A percentile compares a stretch with the other conserved stretches of the same genome.
Evolutionary conservation across 2,797 vertebrate species (phyloP).

Genomic region (Hirundo rustica): DNA sequence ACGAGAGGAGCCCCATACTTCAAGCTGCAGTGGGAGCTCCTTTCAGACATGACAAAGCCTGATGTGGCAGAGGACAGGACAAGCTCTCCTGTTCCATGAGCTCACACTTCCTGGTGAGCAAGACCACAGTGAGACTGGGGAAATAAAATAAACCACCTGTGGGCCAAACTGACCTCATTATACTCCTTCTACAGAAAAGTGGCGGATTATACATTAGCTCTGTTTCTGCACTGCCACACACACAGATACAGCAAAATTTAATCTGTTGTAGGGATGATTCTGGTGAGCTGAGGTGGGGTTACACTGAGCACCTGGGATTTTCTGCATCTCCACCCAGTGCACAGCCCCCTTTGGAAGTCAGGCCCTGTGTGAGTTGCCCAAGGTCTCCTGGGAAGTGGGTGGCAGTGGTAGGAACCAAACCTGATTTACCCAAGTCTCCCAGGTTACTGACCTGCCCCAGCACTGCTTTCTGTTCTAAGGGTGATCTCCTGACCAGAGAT

Average conservation of each 20-base stretch:
- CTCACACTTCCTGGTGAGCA: not conserved
- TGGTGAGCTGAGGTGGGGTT: not conserved
- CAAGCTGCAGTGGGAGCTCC: not conserved
- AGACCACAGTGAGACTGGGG: not conserved
- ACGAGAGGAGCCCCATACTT: not conserved
- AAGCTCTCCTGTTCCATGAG: not conserved
- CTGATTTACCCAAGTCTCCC: not conserved
- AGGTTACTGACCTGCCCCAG: not conserved
- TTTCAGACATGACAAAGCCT: not conserved
- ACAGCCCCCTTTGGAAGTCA: not conserved
- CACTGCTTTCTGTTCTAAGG: not conserved
- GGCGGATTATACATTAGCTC: not conserved
- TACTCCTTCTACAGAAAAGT: not conserved
- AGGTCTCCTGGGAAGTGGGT: not conserved
- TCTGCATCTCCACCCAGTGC: not conserved
- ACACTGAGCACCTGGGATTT: not conserved
- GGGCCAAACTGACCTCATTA: not conserved
- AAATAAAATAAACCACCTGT: not conserved
- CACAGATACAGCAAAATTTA: not conserved
- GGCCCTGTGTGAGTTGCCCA: not conserved
- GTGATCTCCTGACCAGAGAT: not conserved
- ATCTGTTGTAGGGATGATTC: not conserved
- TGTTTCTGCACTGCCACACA: not conserved
- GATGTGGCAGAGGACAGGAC: not conserved
- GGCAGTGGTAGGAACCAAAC: not conserved